Evolutionary conservation across 2,888 invertebrate species (phyloP).

Genomic region (Drosophila setosimentum): DNA sequence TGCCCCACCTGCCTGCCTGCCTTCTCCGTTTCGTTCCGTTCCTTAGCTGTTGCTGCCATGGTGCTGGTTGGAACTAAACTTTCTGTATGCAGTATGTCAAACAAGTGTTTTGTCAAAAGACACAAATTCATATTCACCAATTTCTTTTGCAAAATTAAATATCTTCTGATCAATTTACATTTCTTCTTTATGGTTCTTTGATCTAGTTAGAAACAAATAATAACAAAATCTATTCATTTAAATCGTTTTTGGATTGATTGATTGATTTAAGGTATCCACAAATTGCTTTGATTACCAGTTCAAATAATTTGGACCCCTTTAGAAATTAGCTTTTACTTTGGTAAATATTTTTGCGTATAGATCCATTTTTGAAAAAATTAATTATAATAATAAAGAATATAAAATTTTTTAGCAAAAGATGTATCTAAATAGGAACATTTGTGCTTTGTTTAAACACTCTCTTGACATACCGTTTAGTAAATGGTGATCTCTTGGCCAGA

Average conservation of each 20-base stretch:
- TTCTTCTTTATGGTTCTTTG: neutral
- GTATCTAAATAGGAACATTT: neutral
- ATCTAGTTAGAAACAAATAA: neutral
- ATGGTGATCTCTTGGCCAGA: neutral
- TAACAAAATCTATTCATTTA: neutral
- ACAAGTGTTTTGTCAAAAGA: neutral
- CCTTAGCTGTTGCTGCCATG: slow-evolving; percentile 32
- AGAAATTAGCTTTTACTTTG: too few relatives aligned
- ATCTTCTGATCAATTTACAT: neutral
- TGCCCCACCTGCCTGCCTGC: slow-evolving; percentile 31
- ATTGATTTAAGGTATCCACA: neutral
- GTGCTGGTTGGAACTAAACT: slow-evolving; percentile 21
- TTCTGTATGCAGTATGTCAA: neutral
- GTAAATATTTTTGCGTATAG: neutral
- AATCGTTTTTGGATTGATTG: neutral
- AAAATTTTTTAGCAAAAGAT: neutral
- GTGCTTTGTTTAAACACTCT: neutral
- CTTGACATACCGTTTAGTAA: neutral
- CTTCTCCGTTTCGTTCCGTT: slow-evolving; percentile 35
- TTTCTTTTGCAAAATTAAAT: neutral
- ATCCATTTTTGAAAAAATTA: neutral
- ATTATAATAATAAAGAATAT: neutral
- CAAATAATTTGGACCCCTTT: neutral
- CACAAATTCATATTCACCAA: neutral
- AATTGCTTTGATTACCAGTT: neutral